Conservation (phyloP, 2,797 vertebrate species). For the Myioborus melanocephalus region DNA sequence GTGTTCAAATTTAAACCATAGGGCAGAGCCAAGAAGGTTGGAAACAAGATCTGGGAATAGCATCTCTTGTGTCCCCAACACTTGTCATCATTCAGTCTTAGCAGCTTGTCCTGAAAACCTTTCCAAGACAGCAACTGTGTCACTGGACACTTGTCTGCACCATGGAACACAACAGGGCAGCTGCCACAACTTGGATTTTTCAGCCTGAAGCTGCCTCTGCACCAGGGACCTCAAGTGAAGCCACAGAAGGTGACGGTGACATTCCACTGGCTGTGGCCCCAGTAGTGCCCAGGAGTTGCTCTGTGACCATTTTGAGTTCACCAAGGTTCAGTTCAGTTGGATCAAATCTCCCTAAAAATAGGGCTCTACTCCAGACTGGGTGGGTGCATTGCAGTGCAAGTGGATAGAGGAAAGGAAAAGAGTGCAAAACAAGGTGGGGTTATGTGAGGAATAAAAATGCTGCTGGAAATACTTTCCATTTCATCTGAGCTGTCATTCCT, state of each 20-base stretch:
- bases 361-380: background rate
- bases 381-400: background rate
- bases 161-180: background rate
- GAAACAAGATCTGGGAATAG: background rate
- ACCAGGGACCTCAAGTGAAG: background rate
- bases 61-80: background rate
- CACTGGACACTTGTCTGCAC: background rate
- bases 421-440: background rate
- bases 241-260: background rate
- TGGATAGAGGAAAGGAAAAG: background rate
- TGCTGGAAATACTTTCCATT: background rate
- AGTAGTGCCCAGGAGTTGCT: background rate
- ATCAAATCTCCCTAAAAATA: constrained; percentile 9
- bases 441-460: background rate
- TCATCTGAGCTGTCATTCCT: background rate
- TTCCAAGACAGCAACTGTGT: background rate
- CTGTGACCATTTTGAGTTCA: background rate
- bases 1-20: background rate
- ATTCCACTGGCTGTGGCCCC: background rate
- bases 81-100: background rate
- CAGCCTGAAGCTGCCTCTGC: background rate
- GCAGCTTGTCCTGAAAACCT: background rate
- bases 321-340: background rate
- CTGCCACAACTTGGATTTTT: background rate
- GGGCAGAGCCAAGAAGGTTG: background rate